Conservation (phyloP, 2,113 vertebrate genomes). For the Talpa occidentalis region DNA sequence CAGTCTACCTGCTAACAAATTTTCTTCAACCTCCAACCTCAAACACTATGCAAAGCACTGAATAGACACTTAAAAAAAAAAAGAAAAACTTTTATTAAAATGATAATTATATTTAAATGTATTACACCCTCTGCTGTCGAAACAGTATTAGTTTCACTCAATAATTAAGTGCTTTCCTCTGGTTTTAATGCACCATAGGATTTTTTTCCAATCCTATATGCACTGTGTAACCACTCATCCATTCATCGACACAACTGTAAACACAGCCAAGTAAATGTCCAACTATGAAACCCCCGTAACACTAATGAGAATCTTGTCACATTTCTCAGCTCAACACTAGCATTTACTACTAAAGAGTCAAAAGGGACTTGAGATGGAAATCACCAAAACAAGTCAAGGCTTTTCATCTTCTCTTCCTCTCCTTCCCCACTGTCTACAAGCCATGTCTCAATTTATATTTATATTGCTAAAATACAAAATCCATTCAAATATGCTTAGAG, state of each 20-base stretch:
- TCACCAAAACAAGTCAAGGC: background rate
- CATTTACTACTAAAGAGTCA: background rate
- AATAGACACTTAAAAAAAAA: background rate
- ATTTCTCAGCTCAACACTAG: constrained; percentile 56
- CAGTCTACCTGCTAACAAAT: background rate
- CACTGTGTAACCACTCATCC: constrained; percentile 4
- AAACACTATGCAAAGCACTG: background rate
- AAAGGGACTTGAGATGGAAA: constrained; percentile 5
- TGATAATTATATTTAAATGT: background rate
- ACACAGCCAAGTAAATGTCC: constrained; percentile 12
- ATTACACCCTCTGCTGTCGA: background rate
- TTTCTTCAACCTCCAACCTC: background rate
- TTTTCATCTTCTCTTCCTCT: background rate
- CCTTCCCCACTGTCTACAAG: background rate
- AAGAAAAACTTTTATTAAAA: background rate
- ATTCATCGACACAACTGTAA: background rate
- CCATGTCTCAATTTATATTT: background rate
- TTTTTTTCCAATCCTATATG: background rate
- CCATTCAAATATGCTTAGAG: too few relatives aligned
- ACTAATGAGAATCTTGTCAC: constrained; percentile 1
- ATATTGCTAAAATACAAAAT: background rate
- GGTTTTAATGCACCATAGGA: background rate
- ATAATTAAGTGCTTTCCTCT: background rate
- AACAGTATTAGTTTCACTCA: background rate
- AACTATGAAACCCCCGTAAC: background rate